Conservation (phyloP, 2,113 vertebrate species). For the Oreochromis aureus region DNA sequence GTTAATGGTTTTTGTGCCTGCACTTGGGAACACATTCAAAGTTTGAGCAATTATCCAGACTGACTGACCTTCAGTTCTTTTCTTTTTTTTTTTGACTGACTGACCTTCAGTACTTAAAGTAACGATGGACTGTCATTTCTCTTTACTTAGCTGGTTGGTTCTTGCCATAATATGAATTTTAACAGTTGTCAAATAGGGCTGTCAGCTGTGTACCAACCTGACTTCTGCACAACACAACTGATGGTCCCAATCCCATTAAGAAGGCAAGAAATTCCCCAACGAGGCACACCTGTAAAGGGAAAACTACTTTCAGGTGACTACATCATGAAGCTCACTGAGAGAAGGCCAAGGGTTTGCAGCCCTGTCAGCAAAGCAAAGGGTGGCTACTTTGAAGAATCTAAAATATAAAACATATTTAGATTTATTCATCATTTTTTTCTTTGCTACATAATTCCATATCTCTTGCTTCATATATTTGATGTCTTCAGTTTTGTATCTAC, state of each 20-base stretch:
- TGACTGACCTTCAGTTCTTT: too few relatives aligned
- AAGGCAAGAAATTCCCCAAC: not conserved
- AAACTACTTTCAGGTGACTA: not conserved
- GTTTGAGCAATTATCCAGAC: too few relatives aligned
- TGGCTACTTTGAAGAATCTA: not conserved
- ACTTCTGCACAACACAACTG: not conserved
- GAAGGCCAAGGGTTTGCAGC: not conserved
- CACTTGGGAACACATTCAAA: too few relatives aligned
- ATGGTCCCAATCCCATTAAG: not conserved
- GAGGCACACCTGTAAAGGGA: accelerated
- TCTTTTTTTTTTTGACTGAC: too few relatives aligned
- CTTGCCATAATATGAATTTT: not conserved
- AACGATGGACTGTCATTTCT: not conserved
- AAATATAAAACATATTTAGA: not conserved
- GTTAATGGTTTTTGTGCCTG: too few relatives aligned
- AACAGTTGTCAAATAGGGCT: not conserved
- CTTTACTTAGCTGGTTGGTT: not conserved
- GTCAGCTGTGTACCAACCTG: not conserved
- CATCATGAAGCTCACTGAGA: not conserved
- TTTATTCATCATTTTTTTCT: not conserved
- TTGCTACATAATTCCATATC: not conserved
- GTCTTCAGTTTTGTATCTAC: not conserved
- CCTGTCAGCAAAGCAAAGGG: not conserved
- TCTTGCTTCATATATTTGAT: not conserved
- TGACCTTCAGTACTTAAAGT: too few relatives aligned